Base-by-base conservation (phyloP, 2,888 invertebrate genomes). In the Folsomia manolachei region DNA sequence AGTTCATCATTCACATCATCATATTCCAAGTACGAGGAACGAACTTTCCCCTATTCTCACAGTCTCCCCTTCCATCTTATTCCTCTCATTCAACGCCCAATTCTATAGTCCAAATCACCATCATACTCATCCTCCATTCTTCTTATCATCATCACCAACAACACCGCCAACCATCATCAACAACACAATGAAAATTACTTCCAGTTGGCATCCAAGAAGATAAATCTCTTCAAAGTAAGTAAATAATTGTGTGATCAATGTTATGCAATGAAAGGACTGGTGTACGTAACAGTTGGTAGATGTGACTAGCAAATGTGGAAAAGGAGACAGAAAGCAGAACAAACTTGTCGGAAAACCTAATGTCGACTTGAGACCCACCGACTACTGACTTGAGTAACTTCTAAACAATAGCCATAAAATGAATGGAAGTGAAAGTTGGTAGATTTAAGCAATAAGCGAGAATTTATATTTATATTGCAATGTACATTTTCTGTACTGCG, bases 161-260 rank as follows among this genome's bases (percentile, higher is more conserved):
- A 27, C 69, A 69, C 26, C 52, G 27, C 63, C 63, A 61, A 69
- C 27, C 66, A 66, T 52, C 52, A 51, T 66, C 51, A 66, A 23
- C 52, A 66, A 51, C 66, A 66, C 66, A 66, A 66, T 66, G 66
- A 66, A 66, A 27, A 66, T 66, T 66, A 66, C 27, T 66, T 66
- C 39, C 66, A 66, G n/a, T 52, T 39, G 39, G 39, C 7, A 39
- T 39, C 39, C 39, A 39, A 39, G 39, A 39, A 39, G 39, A 39
- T 39, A 39, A 39, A 39, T 39, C 39, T 39, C 39, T 39, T 14
- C 14, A 4, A 9, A 4, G 39, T 39, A 4, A 14, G 39, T 39
- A 39, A 39, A 39, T 39, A 39, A 14, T 14, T 9, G 39, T 39
- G 14, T 39, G 39, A 39, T 39, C 39, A 39, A 39, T 39, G 39